Base-by-base conservation (phyloP, 2,888 invertebrate species). In the Drosophila borealis region DNA sequence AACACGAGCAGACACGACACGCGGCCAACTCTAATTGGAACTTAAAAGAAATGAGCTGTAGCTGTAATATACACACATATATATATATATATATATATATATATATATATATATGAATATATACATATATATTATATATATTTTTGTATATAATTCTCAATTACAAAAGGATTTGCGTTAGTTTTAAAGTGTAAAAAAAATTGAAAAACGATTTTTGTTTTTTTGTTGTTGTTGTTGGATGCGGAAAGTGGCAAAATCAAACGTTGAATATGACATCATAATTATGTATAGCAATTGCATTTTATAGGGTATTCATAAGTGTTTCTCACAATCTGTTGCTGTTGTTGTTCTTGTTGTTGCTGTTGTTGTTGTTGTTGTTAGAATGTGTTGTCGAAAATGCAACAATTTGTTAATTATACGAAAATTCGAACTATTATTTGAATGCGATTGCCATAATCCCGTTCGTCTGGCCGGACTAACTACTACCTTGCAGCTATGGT, bases 131-230 rank as follows among this genome's bases (percentile, higher is more conserved):
- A 17, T 17, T 25, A 49, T 49, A 46, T 48, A 49, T 29, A 62
- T 46, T 46, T 50, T 13, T 33, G 41, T 70, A 60, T 74, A 75
- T 74, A 72, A 59, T 75, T 78, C 62, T 76, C 83, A 72, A 70
- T 77, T 82, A 82, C 79, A 73, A 81, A 81, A 81, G 59, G 75
- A 57, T 51, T 42, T 45, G 63, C 62, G 61, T 61, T 51, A 17
- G 42, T 49, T 67, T 49, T 29, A 76, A 57, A 62, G 21, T 13
- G 29, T 33, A 70, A 66, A 69, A 53, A 59, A 19, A 46, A 17
- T 10, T 39, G 6, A 37, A 17, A 13, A 45, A 64, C 29, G 34
- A 25, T 19, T 50, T 9, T 13, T 36, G 8, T 19, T 36, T 3
- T 11, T 36, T 17, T 17, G 10, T 13, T 36, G 4, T 21, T 37